phyloP scores from a whole-genome alignment of 2,113 vertebrate genomes.

The Herpetotheres cachinnans region DNA sequence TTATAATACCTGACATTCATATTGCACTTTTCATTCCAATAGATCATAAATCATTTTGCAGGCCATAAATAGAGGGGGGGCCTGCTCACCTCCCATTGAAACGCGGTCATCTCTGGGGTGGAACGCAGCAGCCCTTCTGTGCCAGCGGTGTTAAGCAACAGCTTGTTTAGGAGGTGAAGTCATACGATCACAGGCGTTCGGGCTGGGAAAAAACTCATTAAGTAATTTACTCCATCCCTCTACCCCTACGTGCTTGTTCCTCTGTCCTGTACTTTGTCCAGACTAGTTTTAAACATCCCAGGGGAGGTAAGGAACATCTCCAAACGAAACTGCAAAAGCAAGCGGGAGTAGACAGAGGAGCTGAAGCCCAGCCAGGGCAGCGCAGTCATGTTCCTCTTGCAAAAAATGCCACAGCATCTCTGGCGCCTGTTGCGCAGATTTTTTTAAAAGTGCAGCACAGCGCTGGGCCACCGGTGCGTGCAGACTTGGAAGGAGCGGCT shows the following conservation, averaged over 20 bases:
- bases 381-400: neutral
- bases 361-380: constrained; percentile 2
- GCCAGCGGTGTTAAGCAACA: constrained; percentile 33
- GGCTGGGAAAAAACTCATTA: constrained; percentile 59
- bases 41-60: neutral
- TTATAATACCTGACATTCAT: neutral
- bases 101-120: neutral
- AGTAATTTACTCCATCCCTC: constrained; percentile 56
- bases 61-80: neutral
- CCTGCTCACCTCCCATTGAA: neutral
- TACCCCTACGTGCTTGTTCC: constrained; percentile 26
- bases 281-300: constrained; percentile 62
- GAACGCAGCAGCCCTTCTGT: neutral
- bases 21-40: neutral
- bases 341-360: neutral
- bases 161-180: constrained; percentile 44
- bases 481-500: neutral
- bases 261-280: constrained; percentile 49
- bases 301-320: constrained; percentile 34
- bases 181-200: constrained; percentile 38
- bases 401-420: neutral
- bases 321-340: constrained; percentile 43
- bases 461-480: rapidly evolving
- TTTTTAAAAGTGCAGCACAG: neutral
- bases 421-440: neutral